Evolutionary conservation across 2,888 invertebrate species (phyloP).

Genomic region (Caenorhabditis sp.): DNA sequence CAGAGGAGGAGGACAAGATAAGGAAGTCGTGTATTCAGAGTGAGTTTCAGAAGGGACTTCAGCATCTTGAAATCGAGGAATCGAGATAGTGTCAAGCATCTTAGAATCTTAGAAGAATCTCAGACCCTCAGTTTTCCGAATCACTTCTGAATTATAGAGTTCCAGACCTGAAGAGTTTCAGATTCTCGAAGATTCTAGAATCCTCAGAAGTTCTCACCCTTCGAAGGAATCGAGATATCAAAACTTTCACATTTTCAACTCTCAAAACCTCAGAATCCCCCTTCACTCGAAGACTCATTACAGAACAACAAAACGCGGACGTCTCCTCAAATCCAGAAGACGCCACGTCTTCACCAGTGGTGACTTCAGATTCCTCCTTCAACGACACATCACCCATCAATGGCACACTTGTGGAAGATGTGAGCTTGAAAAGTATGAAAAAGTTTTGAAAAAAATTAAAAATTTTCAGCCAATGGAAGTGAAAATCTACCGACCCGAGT

Average conservation of each 20-base stretch:
- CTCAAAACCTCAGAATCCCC: neutral
- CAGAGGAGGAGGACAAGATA: conserved; percentile 29
- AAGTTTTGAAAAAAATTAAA: neutral
- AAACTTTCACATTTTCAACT: too few species aligned
- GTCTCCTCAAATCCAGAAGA: neutral
- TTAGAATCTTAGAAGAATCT: too few species aligned
- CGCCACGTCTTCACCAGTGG: neutral
- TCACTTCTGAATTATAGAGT: too few species aligned
- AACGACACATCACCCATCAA: conserved; percentile 44
- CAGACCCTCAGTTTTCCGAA: too few species aligned
- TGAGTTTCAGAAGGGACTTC: conserved; percentile 27
- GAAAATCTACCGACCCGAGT: conserved; percentile 63
- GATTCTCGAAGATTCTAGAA: too few species aligned
- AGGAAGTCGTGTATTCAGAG: conserved; percentile 46
- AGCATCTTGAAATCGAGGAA: too few species aligned
- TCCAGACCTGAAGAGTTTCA: too few species aligned
- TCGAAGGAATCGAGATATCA: too few species aligned
- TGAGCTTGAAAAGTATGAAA: conserved; percentile 6
- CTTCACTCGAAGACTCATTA: too few species aligned
- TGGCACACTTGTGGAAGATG: conserved; percentile 58
- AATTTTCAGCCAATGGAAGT: conserved; percentile 66
- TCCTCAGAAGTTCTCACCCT: too few species aligned
- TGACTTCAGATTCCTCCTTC: conserved; percentile 15
- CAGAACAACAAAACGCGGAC: conserved; percentile 39
- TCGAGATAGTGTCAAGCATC: too few species aligned